phyloP scores from a whole-genome alignment of 2,888 invertebrate genomes.

The Drosophila merina region DNA sequence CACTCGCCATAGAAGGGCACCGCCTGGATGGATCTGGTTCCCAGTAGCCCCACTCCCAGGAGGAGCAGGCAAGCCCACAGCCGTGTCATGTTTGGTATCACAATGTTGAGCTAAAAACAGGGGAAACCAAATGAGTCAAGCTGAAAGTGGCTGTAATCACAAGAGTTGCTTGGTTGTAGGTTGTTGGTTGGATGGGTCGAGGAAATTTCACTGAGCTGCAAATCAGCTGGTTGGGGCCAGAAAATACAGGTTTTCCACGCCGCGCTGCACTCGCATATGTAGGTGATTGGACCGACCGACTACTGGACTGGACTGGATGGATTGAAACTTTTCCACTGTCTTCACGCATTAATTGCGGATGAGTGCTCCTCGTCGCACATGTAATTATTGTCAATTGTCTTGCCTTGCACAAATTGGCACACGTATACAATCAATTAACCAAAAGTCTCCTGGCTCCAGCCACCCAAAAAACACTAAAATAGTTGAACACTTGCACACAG shows the following conservation, averaged over 20 bases:
- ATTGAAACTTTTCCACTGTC: conserved; percentile 67
- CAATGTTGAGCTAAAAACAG: conserved; percentile 35
- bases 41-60: conserved; percentile 55
- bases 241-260: conserved; percentile 69
- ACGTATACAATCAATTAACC: conserved; percentile 54
- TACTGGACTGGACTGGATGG: conserved; percentile 30
- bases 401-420: conserved; percentile 57
- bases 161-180: conserved; percentile 14
- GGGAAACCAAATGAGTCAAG: conserved; percentile 38
- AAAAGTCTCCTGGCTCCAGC: conserved; percentile 25
- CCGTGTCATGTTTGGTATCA: conserved; percentile 53
- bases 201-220: conserved; percentile 56
- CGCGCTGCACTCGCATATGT: conserved; percentile 51
- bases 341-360: conserved; percentile 60
- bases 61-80: conserved; percentile 66
- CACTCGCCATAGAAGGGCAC: conserved; percentile 72
- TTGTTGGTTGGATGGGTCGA: conserved; percentile 37
- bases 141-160: conserved; percentile 52
- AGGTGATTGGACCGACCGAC: conserved; percentile 46
- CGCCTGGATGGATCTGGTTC: conserved; percentile 50
- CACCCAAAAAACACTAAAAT: conserved; percentile 13
- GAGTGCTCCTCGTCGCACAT: conserved; percentile 8
- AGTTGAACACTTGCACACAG: conserved; percentile 17
- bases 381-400: conserved; percentile 56
- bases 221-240: conserved; percentile 55